Evolutionary conservation across 23 tunicate genomes (phyloP).

Genomic region (Phallusia fumigata): DNA sequence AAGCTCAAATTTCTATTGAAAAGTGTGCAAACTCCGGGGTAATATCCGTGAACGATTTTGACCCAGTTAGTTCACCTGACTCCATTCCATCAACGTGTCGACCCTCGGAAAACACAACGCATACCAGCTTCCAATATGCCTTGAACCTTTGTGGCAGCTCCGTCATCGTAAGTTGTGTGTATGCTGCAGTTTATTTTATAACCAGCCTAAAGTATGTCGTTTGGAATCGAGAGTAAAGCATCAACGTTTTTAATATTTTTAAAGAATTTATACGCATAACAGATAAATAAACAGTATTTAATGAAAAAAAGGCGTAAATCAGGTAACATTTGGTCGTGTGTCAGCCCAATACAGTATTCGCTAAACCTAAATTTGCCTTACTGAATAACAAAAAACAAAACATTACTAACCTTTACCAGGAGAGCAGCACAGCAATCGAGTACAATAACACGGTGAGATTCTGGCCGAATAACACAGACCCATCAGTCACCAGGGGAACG

Average conservation of each 20-base stretch:
- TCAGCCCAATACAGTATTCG: too few relatives aligned
- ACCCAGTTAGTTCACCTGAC: background rate
- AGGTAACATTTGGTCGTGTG: too few relatives aligned
- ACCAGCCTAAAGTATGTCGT: too few relatives aligned
- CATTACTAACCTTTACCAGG: background rate
- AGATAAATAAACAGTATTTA: too few relatives aligned
- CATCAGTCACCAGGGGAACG: conserved; percentile 24
- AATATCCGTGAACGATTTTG: background rate
- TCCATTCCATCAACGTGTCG: background rate
- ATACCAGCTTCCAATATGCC: background rate
- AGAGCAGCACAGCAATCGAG: conserved; percentile 5
- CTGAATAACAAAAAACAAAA: too few relatives aligned
- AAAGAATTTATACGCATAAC: too few relatives aligned
- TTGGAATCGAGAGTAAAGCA: too few relatives aligned
- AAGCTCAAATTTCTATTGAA: background rate
- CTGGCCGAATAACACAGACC: background rate
- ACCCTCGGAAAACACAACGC: background rate
- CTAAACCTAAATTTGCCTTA: too few relatives aligned
- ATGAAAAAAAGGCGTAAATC: too few relatives aligned
- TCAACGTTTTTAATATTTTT: too few relatives aligned
- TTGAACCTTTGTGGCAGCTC: conserved; percentile 1
- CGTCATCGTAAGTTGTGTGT: background rate
- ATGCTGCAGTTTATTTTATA: too few relatives aligned
- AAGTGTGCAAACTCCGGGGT: conserved; percentile 11
- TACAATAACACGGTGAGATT: conserved; percentile 8